Percentiles rank a stretch among this genome's conserved stretches.
Evolutionary conservation across 2,797 vertebrate species (phyloP).

Genomic region (Erpetoichthys calabaricus): DNA sequence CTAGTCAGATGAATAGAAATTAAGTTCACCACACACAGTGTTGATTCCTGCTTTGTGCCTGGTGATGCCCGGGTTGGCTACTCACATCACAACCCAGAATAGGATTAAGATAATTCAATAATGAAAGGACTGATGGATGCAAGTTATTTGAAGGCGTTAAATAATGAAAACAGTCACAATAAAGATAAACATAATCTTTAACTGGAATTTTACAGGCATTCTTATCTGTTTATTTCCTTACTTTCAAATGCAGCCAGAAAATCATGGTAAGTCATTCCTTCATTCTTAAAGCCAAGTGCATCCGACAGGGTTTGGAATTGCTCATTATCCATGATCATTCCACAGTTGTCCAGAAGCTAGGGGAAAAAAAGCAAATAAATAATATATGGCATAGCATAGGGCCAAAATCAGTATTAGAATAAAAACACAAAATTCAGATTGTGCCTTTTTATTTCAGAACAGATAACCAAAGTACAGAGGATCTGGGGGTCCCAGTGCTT

Average conservation of each 20-base stretch:
- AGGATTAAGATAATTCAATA: too few species aligned
- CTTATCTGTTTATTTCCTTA: slow-evolving; percentile 16
- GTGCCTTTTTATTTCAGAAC: slow-evolving; percentile 5
- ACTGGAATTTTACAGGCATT: too few species aligned
- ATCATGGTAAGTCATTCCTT: slow-evolving; percentile 27
- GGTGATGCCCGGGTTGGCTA: too few species aligned
- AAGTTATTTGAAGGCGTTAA: too few species aligned
- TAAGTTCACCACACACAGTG: too few species aligned
- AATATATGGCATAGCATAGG: not conserved
- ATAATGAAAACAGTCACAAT: too few species aligned
- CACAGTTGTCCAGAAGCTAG: slow-evolving; percentile 34
- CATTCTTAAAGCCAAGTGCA: slow-evolving; percentile 27
- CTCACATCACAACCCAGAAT: too few species aligned
- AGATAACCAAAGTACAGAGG: slow-evolving; percentile 12
- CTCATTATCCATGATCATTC: slow-evolving; percentile 28
- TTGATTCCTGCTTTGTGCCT: too few species aligned
- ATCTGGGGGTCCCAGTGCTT: not conserved
- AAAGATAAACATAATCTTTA: too few species aligned
- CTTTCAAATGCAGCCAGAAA: slow-evolving; percentile 34
- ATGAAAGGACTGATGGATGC: too few species aligned
- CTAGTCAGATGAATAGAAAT: too few species aligned
- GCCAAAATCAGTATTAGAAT: slow-evolving; percentile 1
- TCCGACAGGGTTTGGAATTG: slow-evolving; percentile 26
- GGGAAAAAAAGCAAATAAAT: slow-evolving; percentile 6
- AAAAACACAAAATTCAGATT: slow-evolving; percentile 10